Percentiles rank a stretch among this genome's conserved stretches.
Evolutionary conservation across 2,113 vertebrate species (phyloP).

Genomic region (Meleagris gallopavo): DNA sequence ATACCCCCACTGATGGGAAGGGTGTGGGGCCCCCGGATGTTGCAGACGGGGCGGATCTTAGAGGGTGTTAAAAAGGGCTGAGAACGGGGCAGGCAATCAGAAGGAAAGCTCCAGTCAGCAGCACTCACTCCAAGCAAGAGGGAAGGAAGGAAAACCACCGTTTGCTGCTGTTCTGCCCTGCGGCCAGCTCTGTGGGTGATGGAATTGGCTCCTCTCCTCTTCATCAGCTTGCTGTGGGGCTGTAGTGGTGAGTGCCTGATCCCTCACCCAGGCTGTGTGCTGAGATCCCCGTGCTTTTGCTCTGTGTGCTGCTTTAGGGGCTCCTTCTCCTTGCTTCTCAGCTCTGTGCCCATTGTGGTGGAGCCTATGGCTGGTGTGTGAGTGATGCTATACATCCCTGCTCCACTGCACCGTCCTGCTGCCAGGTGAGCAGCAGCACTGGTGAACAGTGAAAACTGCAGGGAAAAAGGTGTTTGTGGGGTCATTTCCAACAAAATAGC

Average conservation of each 20-base stretch:
- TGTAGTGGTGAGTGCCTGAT: conserved; percentile 33
- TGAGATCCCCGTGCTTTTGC: not conserved
- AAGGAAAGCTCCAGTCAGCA: not conserved
- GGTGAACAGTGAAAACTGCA: not conserved
- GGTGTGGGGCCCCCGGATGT: accelerated
- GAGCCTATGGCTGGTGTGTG: accelerated
- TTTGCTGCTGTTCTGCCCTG: not conserved
- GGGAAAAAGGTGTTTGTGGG: not conserved
- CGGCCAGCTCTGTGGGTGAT: not conserved
- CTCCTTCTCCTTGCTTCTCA: not conserved
- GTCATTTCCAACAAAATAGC: not conserved
- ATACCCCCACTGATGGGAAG: conserved; percentile 9
- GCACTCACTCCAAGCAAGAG: not conserved
- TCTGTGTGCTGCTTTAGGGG: not conserved
- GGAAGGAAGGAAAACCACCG: not conserved
- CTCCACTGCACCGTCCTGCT: accelerated
- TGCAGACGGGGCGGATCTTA: not conserved
- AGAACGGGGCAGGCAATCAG: not conserved
- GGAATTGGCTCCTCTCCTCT: not conserved
- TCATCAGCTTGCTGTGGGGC: not conserved
- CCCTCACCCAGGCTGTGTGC: not conserved
- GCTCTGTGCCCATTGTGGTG: accelerated
- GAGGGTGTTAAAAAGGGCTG: conserved; percentile 41
- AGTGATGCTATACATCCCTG: not conserved
- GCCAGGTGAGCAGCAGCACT: not conserved